Evolutionary conservation across 2,797 vertebrate species (phyloP), one percentile per base, ranked within the genome.

Genomic region (Sebastes oblongus): DNA sequence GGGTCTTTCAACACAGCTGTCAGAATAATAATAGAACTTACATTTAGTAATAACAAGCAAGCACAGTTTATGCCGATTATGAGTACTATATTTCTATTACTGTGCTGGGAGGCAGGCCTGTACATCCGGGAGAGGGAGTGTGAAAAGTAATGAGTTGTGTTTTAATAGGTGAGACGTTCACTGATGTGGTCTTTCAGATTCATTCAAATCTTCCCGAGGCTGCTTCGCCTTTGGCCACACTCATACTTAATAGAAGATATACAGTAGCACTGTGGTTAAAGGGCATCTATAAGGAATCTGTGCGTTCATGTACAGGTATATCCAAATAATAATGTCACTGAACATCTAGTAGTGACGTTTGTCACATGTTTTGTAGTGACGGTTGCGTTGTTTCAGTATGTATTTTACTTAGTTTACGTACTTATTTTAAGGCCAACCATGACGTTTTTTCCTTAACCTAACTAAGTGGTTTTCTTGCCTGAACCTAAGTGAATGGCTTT

Each of bases 211-310:
- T 11, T 81, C 86, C 81, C 5, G 46, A 77, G 75, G 88, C 66
- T 54, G 89, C 64, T 56, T 75, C n/a, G 73, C 84, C 75, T 78
- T 80, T 68, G 68, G 88, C 81, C 78, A 66, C 54, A 67, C 73
- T 36, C 27, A 9, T 25, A 46, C 34, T 67, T 60, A 65, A 72
- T 1, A 61, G 56, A 62, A 20, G 73, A 42, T 20, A n/a, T n/a
- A 18, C 11, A 36, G 29, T 2, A 54, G 50, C 4, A 16, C 20
- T 24, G 34, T n/a, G 10, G 64, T 29, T 66, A 60, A 77, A 68
- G 24, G 16, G 30, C 7, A 66, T 50, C 25, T 60, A 58, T 9
- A n/a, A 22, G 56, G 52, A 64, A 67, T 32, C 22, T 64, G 50
- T 61, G 10, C n/a, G 42, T 32, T 67, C 58, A 64, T 22, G 54